phyloP scores from a whole-genome alignment of 2,888 invertebrate species.

The Merodon equestris region DNA sequence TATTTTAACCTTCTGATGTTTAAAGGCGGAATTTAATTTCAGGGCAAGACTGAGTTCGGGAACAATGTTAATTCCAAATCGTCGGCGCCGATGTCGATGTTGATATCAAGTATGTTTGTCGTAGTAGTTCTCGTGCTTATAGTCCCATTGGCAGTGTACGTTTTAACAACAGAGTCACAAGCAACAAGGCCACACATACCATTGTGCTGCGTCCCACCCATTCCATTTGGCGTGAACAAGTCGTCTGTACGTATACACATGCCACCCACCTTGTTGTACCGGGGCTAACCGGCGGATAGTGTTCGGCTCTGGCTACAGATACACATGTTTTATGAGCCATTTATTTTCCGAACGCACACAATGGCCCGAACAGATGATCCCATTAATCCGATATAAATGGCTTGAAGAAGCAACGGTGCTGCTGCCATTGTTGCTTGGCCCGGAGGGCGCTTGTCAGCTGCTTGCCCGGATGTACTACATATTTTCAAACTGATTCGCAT shows the following conservation, averaged over 20 bases:
- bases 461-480: conserved; percentile 18
- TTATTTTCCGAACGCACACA: conserved; percentile 73
- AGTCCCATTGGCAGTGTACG: neutral
- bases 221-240: neutral
- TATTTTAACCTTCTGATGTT: conserved; percentile 50
- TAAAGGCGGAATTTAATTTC: conserved; percentile 39
- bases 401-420: conserved; percentile 27
- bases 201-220: neutral
- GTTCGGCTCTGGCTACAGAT: conserved; percentile 28
- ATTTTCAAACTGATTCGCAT: neutral
- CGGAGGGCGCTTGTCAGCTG: conserved; percentile 51
- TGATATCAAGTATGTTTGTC: neutral
- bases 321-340: conserved; percentile 74
- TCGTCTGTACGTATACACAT: too few species aligned
- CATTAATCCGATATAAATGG: conserved; percentile 63
- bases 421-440: conserved; percentile 28
- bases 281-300: conserved; percentile 9
- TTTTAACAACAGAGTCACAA: conserved; percentile 15
- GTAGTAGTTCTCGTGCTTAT: neutral
- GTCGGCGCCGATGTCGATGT: conserved; percentile 26
- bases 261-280: neutral
- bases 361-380: conserved; percentile 69
- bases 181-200: conserved; percentile 29
- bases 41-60: conserved; percentile 9
- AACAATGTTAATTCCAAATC: conserved; percentile 33